Percentiles rank a stretch among this genome's conserved stretches.
Conservation (phyloP, 64 coral and sea anemone species). For the Hydrozoanthus tunicans region DNA sequence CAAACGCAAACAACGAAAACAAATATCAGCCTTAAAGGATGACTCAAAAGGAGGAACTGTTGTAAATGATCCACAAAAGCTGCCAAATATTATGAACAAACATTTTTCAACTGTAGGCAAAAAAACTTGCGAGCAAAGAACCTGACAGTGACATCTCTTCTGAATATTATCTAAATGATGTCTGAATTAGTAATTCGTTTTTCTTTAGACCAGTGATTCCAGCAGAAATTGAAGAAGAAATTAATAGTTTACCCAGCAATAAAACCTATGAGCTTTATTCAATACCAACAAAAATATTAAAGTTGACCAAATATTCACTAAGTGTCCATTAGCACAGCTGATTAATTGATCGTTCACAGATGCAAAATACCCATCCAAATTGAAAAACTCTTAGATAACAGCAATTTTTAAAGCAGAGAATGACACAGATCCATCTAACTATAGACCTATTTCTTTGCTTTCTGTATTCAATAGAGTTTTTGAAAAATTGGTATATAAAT, state of each 20-base stretch:
- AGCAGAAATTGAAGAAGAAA: slow-evolving; percentile 11
- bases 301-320: slow-evolving; percentile 32
- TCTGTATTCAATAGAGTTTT: background rate
- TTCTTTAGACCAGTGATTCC: background rate
- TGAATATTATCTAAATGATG: background rate
- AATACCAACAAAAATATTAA: slow-evolving; percentile 48
- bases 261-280: slow-evolving; percentile 46
- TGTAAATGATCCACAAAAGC: slow-evolving; percentile 15
- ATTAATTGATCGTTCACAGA: slow-evolving; percentile 39
- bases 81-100: background rate
- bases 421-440: too few relatives aligned
- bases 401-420: too few relatives aligned
- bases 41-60: slow-evolving; percentile 1
- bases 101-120: slow-evolving; percentile 50
- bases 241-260: slow-evolving; percentile 18
- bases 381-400: too few relatives aligned
- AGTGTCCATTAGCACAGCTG: slow-evolving; percentile 43
- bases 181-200: background rate
- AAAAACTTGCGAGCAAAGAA: slow-evolving; percentile 4
- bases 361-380: background rate
- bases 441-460: too few relatives aligned
- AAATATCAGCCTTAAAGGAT: slow-evolving; percentile 45
- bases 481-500: too few relatives aligned
- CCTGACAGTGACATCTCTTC: background rate
- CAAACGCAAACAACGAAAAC: slow-evolving; percentile 35